These are phyloP conservation scores for Enteromius paludinosus DNA, from an alignment of 2,797 vertebrate species.

Conservation along the genomic window DNA sequence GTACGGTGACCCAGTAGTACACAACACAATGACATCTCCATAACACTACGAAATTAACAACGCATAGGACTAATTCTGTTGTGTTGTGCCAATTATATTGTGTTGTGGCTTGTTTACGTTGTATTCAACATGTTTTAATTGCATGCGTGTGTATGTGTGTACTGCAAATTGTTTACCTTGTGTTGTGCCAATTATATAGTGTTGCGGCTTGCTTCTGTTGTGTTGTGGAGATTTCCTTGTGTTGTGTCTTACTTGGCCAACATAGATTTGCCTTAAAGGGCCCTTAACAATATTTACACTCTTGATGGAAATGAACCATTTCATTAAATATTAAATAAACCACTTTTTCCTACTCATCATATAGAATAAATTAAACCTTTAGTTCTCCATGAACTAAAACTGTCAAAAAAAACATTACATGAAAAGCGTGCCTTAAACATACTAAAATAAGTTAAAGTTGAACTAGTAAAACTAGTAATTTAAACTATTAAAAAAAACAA, in stretches of 20 bases:
- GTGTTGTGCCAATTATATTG: too few species aligned
- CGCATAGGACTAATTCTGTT: not conserved
- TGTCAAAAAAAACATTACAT: not conserved
- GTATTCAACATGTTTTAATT: too few species aligned
- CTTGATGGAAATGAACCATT: not conserved
- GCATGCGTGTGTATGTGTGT: too few species aligned
- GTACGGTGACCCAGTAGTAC: not conserved
- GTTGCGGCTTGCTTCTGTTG: not conserved
- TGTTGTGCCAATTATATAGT: too few species aligned
- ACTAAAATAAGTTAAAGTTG: not conserved
- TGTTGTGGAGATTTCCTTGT: not conserved
- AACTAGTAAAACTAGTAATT: not conserved
- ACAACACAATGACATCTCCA: not conserved
- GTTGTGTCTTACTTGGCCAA: not conserved
- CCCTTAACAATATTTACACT: not conserved
- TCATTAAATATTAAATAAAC: not conserved
- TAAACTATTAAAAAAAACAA: too few species aligned
- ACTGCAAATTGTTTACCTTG: too few species aligned
- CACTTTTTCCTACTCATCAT: not conserved
- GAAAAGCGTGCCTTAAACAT: not conserved
- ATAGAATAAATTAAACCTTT: not conserved
- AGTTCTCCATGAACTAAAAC: not conserved
- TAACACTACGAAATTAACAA: not conserved
- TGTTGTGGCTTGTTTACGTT: not conserved
- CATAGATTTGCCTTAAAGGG: conserved; percentile 8